phyloP scores from a whole-genome alignment of 2,797 vertebrate species.

The Heteromormyrus szaboi region DNA sequence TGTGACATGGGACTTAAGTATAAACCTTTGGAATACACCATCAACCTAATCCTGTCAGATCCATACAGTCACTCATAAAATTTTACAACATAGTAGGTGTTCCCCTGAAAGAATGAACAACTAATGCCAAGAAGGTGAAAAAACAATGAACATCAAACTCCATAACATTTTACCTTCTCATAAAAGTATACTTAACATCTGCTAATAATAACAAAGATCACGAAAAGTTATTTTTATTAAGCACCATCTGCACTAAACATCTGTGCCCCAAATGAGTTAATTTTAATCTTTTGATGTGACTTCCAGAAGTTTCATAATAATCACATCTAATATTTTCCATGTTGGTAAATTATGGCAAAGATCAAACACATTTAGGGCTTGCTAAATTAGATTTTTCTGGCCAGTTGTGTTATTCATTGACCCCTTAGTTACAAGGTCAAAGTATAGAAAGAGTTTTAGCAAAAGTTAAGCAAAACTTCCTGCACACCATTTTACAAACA shows the following conservation, averaged over 20 bases:
- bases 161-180: not conserved
- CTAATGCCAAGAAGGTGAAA: not conserved
- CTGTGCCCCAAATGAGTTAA: not conserved
- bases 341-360: conserved; percentile 27
- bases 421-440: conserved; percentile 56
- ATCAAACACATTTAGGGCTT: conserved; percentile 18
- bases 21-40: not conserved
- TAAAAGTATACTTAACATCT: not conserved
- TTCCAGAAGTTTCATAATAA: not conserved
- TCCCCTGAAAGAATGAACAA: not conserved
- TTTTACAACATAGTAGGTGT: not conserved
- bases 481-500: conserved; percentile 54
- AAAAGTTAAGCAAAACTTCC: conserved; percentile 64
- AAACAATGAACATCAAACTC: not conserved
- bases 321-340: conserved; percentile 16
- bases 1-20: not conserved
- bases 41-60: not conserved
- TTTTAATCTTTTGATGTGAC: not conserved
- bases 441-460: conserved; percentile 56
- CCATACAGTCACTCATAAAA: not conserved
- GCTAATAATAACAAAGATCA: not conserved
- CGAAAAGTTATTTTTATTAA: not conserved
- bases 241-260: not conserved
- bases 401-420: conserved; percentile 58
- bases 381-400: conserved; percentile 52